Base-by-base conservation (phyloP, 2,888 invertebrate species). In the Drosophila prostipennis region DNA sequence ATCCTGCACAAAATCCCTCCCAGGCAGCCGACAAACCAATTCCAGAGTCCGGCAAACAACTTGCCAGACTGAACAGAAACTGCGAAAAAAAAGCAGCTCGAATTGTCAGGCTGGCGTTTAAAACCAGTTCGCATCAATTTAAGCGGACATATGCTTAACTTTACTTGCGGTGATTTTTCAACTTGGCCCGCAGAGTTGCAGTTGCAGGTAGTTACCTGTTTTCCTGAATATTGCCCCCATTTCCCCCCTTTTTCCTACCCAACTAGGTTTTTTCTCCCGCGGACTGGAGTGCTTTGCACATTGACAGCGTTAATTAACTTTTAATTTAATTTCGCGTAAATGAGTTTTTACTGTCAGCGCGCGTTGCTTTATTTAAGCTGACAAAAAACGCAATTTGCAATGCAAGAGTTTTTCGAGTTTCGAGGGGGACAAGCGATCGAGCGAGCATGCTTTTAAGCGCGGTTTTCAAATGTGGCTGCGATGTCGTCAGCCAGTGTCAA, bases 291-390 rank as follows among this genome's bases (percentile, higher is more conserved):
- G 89, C 89, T 89, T 89, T 89, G 86, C 89, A 83, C 89, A 89
- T 88, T 89, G 89, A 84, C 85, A 87, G 89, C 80, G 89, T 88
- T 86, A 89, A 89, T 89, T 87, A 83, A 89, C 89, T 88, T 88
- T 86, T 88, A 88, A 85, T 88, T 88, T 88, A 88, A 88, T 88
- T 86, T 89, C 87, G 78, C 89, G 90, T 81, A 88, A 88, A 90
- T 90, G 87, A 90, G 88, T 90, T 90, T 84, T 87, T 79, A 88
- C 90, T 89, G 89, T 89, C 89, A 87, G 80, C 90, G 85, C 74
- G 77, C 87, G 80, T 67, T 53, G 83, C 54, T 81, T 82, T 79
- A 80, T 71, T 72, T 65, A 75, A 76, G 74, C 79, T 72, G 75
- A 69, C 71, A 77, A 72, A 76, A 76, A 76, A 61, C 75, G 78